Evolutionary conservation across 2,113 vertebrate species (phyloP).

Genomic region (Psophia crepitans): DNA sequence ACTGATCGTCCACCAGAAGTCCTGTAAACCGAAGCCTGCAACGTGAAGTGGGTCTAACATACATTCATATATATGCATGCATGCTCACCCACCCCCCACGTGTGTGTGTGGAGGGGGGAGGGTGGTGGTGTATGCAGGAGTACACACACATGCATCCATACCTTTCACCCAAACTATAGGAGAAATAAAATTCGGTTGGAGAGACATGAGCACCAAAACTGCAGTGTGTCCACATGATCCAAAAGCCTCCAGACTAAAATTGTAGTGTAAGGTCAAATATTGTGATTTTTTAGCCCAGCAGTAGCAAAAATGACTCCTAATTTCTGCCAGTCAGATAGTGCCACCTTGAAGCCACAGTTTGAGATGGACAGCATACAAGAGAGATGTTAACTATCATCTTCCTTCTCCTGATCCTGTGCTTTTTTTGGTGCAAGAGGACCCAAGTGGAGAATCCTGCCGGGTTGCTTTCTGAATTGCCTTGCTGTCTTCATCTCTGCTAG

Average conservation of each 20-base stretch:
- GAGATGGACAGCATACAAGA: neutral
- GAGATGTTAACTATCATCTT: neutral
- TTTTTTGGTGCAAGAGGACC: neutral
- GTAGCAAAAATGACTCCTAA: neutral
- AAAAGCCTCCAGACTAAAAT: neutral
- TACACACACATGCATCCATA: neutral
- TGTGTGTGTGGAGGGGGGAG: too few relatives aligned
- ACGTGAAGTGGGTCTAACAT: constrained; percentile 47
- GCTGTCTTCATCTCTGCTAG: neutral
- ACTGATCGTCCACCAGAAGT: constrained; percentile 77
- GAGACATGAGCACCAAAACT: neutral
- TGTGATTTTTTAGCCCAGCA: neutral
- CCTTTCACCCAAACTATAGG: neutral
- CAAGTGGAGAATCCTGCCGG: neutral
- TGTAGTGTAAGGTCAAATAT: neutral
- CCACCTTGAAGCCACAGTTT: neutral
- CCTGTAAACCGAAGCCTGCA: constrained; percentile 73
- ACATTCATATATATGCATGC: neutral
- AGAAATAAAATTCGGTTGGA: constrained; percentile 19
- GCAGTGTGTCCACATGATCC: neutral
- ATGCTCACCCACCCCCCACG: neutral
- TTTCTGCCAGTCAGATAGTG: neutral
- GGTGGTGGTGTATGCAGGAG: too few relatives aligned
- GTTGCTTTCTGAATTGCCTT: neutral
- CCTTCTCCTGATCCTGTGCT: neutral